These are phyloP conservation scores for Erpetoichthys calabaricus DNA, from an alignment of 2,797 vertebrate genomes.

Conservation along the genomic window DNA sequence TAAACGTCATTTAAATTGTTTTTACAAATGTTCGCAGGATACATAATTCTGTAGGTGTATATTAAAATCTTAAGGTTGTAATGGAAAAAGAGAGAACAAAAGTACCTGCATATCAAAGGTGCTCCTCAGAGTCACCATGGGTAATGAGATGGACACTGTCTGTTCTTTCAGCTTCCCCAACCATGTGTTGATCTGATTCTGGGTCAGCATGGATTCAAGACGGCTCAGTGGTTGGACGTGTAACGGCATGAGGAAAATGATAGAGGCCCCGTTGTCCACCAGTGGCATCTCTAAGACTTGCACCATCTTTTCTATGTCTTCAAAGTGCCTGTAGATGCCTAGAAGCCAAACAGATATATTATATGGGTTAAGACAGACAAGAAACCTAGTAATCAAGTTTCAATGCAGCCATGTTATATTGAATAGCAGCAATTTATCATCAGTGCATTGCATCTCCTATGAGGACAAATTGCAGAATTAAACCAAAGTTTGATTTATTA, in stretches of 20 bases:
- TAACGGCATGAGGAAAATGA: slow-evolving; percentile 43
- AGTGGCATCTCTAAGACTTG: slow-evolving; percentile 40
- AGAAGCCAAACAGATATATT: neutral
- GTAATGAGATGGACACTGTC: slow-evolving; percentile 38
- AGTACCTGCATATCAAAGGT: slow-evolving; percentile 39
- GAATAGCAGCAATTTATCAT: too few relatives aligned
- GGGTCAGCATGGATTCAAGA: slow-evolving; percentile 40
- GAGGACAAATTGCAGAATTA: too few relatives aligned
- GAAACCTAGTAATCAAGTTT: neutral
- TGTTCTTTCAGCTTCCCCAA: slow-evolving; percentile 25
- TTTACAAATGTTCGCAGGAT: too few relatives aligned
- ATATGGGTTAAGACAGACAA: too few relatives aligned
- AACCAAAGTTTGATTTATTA: too few relatives aligned
- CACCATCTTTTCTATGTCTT: slow-evolving; percentile 45
- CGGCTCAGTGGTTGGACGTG: slow-evolving; percentile 36
- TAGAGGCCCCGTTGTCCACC: slow-evolving; percentile 30
- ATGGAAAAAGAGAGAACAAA: too few relatives aligned
- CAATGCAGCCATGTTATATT: too few relatives aligned
- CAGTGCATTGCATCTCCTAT: too few relatives aligned
- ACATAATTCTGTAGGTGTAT: too few relatives aligned
- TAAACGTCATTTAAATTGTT: too few relatives aligned
- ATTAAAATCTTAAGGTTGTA: too few relatives aligned
- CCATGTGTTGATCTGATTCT: slow-evolving; percentile 36
- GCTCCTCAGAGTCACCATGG: slow-evolving; percentile 34
- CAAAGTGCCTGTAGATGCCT: slow-evolving; percentile 36